phyloP scores from a whole-genome alignment of 2,113 vertebrate genomes.

The Seriola rivoliana region DNA sequence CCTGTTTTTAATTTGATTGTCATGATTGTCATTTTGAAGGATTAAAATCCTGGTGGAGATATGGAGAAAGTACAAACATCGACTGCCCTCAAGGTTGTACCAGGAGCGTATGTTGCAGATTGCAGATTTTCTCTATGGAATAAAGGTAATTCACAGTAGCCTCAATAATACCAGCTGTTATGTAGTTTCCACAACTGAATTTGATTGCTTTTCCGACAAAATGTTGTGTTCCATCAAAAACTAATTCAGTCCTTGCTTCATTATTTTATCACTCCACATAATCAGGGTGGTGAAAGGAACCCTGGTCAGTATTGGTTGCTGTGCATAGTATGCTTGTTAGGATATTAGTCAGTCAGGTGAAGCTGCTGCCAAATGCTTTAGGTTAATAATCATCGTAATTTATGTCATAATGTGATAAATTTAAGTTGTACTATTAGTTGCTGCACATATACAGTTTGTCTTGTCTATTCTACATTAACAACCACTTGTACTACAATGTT shows the following conservation, averaged over 20 bases:
- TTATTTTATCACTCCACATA: not conserved
- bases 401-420: not conserved
- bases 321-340: not conserved
- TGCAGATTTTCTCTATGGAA: conserved; percentile 89
- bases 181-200: not conserved
- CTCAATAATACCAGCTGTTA: not conserved
- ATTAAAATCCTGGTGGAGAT: conserved; percentile 89
- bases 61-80: conserved; percentile 90
- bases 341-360: not conserved
- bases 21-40: conserved; percentile 76
- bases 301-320: not conserved
- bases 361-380: not conserved
- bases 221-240: not conserved
- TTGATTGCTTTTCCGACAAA: not conserved
- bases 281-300: not conserved
- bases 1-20: conserved; percentile 21
- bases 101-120: conserved; percentile 89
- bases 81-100: conserved; percentile 88
- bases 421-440: not conserved
- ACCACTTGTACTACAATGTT: not conserved
- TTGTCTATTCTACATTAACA: not conserved
- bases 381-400: not conserved
- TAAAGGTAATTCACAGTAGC: conserved; percentile 85
- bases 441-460: not conserved
- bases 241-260: not conserved